Percentiles rank a stretch among this genome's conserved stretches.
phyloP scores from a whole-genome alignment of 2,113 vertebrate genomes.

The Empidonax traillii region DNA sequence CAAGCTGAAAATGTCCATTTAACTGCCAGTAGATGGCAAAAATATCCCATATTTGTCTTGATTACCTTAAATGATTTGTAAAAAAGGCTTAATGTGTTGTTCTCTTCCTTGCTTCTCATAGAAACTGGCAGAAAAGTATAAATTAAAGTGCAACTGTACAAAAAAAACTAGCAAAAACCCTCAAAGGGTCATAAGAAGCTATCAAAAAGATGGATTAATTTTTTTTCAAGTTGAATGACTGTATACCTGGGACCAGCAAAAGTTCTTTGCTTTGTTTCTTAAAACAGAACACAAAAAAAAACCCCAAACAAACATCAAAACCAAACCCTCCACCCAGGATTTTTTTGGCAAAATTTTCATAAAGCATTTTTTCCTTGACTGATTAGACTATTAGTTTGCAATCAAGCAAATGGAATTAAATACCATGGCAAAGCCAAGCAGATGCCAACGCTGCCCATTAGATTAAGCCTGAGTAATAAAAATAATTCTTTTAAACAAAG shows the following conservation, averaged over 20 bases:
- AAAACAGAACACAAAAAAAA: background rate
- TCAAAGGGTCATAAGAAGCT: background rate
- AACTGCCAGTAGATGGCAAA: conserved; percentile 60
- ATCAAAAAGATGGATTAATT: conserved; percentile 2
- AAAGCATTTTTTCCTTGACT: conserved; percentile 30
- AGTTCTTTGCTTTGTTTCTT: conserved; percentile 14
- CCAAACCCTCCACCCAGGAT: background rate
- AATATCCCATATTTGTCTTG: conserved; percentile 3
- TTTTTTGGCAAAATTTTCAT: conserved; percentile 35
- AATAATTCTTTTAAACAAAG: background rate
- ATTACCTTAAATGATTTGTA: conserved; percentile 23
- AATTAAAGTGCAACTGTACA: conserved; percentile 63
- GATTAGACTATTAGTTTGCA: background rate
- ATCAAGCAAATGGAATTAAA: conserved; percentile 31
- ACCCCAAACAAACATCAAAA: background rate
- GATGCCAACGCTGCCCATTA: background rate
- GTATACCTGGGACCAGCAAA: background rate
- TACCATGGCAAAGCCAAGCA: background rate
- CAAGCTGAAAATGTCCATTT: conserved; percentile 29
- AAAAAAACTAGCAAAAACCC: background rate
- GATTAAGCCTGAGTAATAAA: background rate
- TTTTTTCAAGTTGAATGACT: background rate
- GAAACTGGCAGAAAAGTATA: conserved; percentile 41
- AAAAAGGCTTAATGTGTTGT: conserved; percentile 18
- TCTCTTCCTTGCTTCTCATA: background rate